phyloP scores from a whole-genome alignment of 2,113 vertebrate genomes.

The Murina feae region DNA sequence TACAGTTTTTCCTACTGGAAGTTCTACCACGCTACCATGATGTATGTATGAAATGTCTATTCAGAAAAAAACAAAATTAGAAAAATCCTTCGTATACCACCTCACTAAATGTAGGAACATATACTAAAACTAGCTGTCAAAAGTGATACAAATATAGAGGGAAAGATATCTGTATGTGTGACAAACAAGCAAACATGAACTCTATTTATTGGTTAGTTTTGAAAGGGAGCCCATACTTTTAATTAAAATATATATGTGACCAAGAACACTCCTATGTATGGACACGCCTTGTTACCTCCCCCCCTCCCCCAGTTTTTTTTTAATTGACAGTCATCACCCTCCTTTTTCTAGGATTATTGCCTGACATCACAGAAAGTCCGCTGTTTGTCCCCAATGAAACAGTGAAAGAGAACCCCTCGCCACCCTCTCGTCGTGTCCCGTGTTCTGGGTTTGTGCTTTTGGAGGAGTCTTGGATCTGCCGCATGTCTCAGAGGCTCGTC shows the following conservation, averaged over 20 bases:
- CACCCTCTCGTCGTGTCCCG: conserved; percentile 74
- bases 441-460: conserved; percentile 83
- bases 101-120: conserved; percentile 77
- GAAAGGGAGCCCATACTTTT: conserved; percentile 64
- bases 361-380: conserved; percentile 79
- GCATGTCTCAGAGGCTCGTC: conserved; percentile 92
- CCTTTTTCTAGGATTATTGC: conserved; percentile 83
- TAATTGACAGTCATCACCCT: conserved; percentile 72
- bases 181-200: conserved; percentile 67
- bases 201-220: conserved; percentile 55
- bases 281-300: conserved; percentile 40
- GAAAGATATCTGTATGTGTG: conserved; percentile 67
- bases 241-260: conserved; percentile 34
- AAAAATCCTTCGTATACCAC: conserved; percentile 76
- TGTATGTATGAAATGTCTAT: conserved; percentile 80
- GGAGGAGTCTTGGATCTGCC: conserved; percentile 80
- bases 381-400: conserved; percentile 72
- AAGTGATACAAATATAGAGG: conserved; percentile 79
- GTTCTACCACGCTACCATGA: conserved; percentile 75
- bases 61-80: conserved; percentile 77
- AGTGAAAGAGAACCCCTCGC: conserved; percentile 74
- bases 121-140: conserved; percentile 79
- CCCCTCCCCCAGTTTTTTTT: conserved; percentile 40
- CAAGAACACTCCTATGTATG: conserved; percentile 62
- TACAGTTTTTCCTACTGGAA: conserved; percentile 77